Evolutionary conservation across 2,797 vertebrate genomes (phyloP).

Genomic region (Myripristis murdjan): DNA sequence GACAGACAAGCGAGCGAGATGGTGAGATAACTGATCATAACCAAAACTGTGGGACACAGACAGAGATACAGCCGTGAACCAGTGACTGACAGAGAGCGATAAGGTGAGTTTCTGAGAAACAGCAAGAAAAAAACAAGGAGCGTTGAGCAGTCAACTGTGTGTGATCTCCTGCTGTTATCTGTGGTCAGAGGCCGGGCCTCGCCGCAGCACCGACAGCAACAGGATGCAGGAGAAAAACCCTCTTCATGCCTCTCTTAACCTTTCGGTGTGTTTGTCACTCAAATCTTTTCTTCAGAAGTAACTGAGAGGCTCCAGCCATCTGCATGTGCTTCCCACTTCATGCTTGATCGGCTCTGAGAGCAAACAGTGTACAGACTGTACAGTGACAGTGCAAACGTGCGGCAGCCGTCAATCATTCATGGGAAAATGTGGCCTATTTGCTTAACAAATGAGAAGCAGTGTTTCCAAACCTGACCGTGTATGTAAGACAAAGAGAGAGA

Average conservation of each 20-base stretch:
- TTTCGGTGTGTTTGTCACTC: too few species aligned
- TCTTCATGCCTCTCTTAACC: too few species aligned
- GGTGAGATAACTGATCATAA: not conserved
- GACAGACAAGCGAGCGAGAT: not conserved
- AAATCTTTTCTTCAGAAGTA: too few species aligned
- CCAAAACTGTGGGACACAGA: not conserved
- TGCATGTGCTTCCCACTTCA: too few species aligned
- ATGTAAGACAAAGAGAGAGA: not conserved
- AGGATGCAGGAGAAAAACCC: constrained; percentile 11
- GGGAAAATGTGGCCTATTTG: constrained; percentile 6
- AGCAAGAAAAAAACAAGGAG: not conserved
- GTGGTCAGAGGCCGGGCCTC: not conserved
- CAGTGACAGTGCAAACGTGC: not conserved
- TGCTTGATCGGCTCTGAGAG: too few species aligned
- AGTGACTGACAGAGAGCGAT: not conserved
- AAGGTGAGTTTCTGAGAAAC: constrained; percentile 33
- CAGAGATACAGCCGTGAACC: not conserved
- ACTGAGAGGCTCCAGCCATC: too few species aligned
- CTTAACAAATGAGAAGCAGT: constrained; percentile 14
- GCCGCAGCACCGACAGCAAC: constrained; percentile 9
- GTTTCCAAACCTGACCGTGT: not conserved
- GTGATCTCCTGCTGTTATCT: not conserved
- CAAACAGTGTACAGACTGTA: too few species aligned
- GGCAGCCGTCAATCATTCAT: not conserved
- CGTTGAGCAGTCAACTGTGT: not conserved